Evolutionary conservation across 2,113 vertebrate species (phyloP), one percentile per base, ranked within the genome.

Genomic region (Salminus brasiliensis): DNA sequence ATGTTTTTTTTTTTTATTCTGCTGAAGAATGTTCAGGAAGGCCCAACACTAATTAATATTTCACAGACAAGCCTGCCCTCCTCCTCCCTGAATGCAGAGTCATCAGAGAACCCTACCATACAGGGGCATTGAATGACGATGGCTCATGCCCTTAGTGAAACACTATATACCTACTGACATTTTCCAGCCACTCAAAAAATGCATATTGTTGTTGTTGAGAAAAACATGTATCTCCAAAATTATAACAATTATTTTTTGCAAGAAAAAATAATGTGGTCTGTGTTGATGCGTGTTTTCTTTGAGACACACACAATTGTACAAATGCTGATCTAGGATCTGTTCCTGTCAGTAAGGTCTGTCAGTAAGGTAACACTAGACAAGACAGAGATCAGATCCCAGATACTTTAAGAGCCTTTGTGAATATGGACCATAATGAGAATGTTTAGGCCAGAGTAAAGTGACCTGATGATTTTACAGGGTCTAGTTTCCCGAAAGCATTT

Each of bases 11-110:
- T 49, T 15, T 49, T 39, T 30, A 32, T 47, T 34, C 16, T 45
- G 11, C 27, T 2, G 9, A 25, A n/a, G 30, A 30, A 52, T 23
- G 57, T 65, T 72, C 68, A 59, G 32, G 59, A 79, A 65, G 63
- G 34, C 57, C 25, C 18, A 63, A 21, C 55, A 23, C 41, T 72
- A 16, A 72, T 79, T 29, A 72, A 79, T 79, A 79, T 65, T 72
- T 79, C 29, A 78, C 36, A 52, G 4, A 27, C 27, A 60, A 25
- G 53, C 62, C 62, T 39, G 3, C 27, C 47, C 65, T 70, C 3
- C 21, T 15, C 3, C 49, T n/a, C 49, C 21, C 29, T 67, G 55
- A 36, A 39, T 39, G 34, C 21, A 55, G 34, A 32, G 62, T 78
- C 41, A 78, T 23, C 53, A 59, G 53, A 70, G 34, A 70, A 29